A percentile compares a stretch with the other conserved stretches of the same genome.
phyloP scores from a whole-genome alignment of 2,113 vertebrate genomes.

The Gambusia holbrooki region DNA sequence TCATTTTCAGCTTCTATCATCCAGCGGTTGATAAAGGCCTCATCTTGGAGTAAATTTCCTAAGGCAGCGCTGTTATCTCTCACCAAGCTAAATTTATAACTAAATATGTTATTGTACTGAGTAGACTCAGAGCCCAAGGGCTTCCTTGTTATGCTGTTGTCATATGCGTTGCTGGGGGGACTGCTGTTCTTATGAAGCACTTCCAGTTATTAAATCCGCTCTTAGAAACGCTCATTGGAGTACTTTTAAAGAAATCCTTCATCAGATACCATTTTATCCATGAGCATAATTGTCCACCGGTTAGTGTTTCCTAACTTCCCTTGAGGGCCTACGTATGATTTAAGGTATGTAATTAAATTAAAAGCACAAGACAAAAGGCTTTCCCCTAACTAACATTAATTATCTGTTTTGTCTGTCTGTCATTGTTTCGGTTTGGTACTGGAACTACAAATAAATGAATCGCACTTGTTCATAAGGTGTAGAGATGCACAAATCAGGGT shows the following conservation, averaged over 20 bases:
- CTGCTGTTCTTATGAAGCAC: conserved; percentile 49
- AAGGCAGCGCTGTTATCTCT: conserved; percentile 13
- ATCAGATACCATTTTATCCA: conserved; percentile 30
- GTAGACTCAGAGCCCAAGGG: conserved; percentile 34
- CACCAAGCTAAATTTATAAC: conserved; percentile 37
- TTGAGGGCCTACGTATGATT: conserved; percentile 31
- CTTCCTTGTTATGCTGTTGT: conserved; percentile 17
- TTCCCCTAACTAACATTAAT: conserved; percentile 37
- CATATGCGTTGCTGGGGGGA: conserved; percentile 44
- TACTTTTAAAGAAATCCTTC: conserved; percentile 65
- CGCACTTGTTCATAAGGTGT: background rate
- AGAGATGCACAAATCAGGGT: background rate
- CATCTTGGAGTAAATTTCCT: conserved; percentile 22
- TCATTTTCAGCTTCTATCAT: conserved; percentile 17
- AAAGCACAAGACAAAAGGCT: conserved; percentile 29
- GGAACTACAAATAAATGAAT: background rate
- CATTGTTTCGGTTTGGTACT: background rate
- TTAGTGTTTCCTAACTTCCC: conserved; percentile 53
- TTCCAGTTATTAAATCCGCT: conserved; percentile 60
- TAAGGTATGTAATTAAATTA: conserved; percentile 34
- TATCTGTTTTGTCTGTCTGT: background rate
- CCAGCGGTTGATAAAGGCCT: conserved; percentile 14
- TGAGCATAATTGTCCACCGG: conserved; percentile 55
- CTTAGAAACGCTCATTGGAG: conserved; percentile 51
- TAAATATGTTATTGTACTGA: conserved; percentile 26